Percentiles rank a stretch among this genome's conserved stretches.
phyloP scores from a whole-genome alignment of 1,140 invertebrate species.

The Polyergus mexicanus region DNA sequence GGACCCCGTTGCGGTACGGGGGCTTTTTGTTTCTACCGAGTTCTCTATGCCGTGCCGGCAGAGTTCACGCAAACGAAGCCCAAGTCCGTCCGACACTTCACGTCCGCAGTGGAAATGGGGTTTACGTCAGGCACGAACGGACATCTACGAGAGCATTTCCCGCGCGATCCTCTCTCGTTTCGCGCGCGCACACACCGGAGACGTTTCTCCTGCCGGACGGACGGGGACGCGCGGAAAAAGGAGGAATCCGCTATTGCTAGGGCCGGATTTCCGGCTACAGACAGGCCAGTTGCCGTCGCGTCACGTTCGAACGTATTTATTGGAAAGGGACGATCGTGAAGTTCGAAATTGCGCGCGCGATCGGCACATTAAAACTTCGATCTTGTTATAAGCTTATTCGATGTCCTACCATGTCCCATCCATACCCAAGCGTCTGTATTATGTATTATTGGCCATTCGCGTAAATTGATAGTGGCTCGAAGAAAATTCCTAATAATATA shows the following conservation, averaged over 20 bases:
- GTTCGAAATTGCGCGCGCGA: conserved; percentile 58
- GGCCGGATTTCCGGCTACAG: conserved; percentile 59
- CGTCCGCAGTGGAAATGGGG: conserved; percentile 59
- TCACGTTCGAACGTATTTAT: conserved; percentile 62
- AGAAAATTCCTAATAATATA: not conserved
- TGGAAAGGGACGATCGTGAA: conserved; percentile 47
- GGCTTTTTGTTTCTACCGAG: conserved; percentile 58
- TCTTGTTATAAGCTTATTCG: conserved; percentile 43
- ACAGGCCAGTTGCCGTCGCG: conserved; percentile 52
- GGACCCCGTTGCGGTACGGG: conserved; percentile 35
- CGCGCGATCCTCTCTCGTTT: not conserved
- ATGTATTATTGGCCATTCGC: conserved; percentile 4
- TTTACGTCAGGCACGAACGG: conserved; percentile 61
- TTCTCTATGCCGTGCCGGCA: conserved; percentile 48
- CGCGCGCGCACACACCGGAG: not conserved
- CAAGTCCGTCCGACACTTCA: conserved; percentile 60
- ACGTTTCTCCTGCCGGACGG: conserved; percentile 11
- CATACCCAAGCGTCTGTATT: conserved; percentile 16
- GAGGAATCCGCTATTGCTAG: conserved; percentile 52
- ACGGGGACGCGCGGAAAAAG: conserved; percentile 18
- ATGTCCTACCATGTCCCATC: conserved; percentile 11
- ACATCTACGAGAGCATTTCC: conserved; percentile 56
- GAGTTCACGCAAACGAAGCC: conserved; percentile 64
- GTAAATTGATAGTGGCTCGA: conserved; percentile 9
- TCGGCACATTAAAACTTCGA: conserved; percentile 60